Base-by-base conservation (phyloP, 2,888 invertebrate genomes). In the Therioaphis trifolii region DNA sequence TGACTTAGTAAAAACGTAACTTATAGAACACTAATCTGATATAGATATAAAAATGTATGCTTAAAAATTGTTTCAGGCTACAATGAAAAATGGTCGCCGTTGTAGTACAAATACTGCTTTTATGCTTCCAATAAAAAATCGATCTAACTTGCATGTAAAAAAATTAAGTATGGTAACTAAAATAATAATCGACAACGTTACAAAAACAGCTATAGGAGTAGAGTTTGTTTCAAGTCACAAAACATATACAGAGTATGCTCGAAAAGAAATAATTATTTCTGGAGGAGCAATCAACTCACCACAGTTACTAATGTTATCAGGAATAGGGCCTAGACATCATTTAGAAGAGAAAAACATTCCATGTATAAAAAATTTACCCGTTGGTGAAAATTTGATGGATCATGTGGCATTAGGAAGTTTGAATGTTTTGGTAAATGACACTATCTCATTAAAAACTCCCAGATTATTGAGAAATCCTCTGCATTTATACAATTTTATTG, bases 281-380 rank as follows among this genome's bases (percentile, higher is more conserved):
- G 94, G 93, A 0, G 95, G 95, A 7, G 91, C 94, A 4, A 91
- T 95, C 46, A 93, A 94, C 88, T 91, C 94, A 5, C 94, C 95
- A 0, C 94, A 95, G 88, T 87, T 96, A 7, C 89, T 96, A 21
- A 93, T 95, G 93, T 88, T 95, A 21, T 95, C 95, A 4, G 96
- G 95, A 4, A 91, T 95, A 5, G 94, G 94, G 0, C 93, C 93
- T 0, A 90, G 88, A 85, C 88, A 90, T 40, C 92, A 93, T 87
- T 89, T 94, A 71, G 89, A 90, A 84, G 88, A 91, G 1, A 71
- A 77, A 46, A 90, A 90, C 61, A 92, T 93, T 55, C 88, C 90
- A 1, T 89, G 91, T 0, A 86, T 92, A 0, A 89, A 90, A 87
- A 90, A 93, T 88, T 89, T 92, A 43, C 90, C 90, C 5, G 93